Percentiles rank a stretch among this genome's conserved stretches.
Conservation (phyloP, 2,797 vertebrate genomes). For the Glossophaga mutica region DNA sequence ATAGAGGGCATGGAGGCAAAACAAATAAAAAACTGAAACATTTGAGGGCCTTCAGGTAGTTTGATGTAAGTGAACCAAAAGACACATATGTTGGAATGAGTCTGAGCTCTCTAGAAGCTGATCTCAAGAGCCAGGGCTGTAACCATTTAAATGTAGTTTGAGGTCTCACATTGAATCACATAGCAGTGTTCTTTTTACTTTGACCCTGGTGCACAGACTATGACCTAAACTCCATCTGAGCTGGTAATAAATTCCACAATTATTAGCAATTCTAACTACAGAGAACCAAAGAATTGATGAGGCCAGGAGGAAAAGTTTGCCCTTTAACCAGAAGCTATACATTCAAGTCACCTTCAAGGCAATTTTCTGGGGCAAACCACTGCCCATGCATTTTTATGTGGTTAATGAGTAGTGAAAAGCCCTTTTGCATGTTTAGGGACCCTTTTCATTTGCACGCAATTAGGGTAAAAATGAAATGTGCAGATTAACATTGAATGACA, state of each 20-base stretch:
- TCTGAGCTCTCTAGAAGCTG: background rate
- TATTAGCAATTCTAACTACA: constrained; percentile 60
- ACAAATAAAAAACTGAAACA: background rate
- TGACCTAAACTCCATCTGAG: background rate
- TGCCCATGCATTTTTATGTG: constrained; percentile 48
- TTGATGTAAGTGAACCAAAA: background rate
- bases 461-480: constrained; percentile 51
- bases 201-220: constrained; percentile 5
- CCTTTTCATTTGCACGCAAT: constrained; percentile 51
- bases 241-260: constrained; percentile 62
- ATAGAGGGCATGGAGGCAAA: background rate
- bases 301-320: constrained; percentile 36
- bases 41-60: background rate
- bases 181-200: constrained; percentile 33
- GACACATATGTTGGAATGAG: background rate
- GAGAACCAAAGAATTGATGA: constrained; percentile 54
- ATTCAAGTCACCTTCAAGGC: constrained; percentile 61
- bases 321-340: constrained; percentile 58
- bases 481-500: constrained; percentile 52
- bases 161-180: background rate
- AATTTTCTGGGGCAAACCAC: constrained; percentile 57
- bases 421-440: constrained; percentile 37
- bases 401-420: constrained; percentile 62
- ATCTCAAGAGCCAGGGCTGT: background rate
- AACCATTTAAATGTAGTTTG: background rate